Base-by-base conservation (phyloP, 2,113 vertebrate species). In the Poicephalus gulielmi region DNA sequence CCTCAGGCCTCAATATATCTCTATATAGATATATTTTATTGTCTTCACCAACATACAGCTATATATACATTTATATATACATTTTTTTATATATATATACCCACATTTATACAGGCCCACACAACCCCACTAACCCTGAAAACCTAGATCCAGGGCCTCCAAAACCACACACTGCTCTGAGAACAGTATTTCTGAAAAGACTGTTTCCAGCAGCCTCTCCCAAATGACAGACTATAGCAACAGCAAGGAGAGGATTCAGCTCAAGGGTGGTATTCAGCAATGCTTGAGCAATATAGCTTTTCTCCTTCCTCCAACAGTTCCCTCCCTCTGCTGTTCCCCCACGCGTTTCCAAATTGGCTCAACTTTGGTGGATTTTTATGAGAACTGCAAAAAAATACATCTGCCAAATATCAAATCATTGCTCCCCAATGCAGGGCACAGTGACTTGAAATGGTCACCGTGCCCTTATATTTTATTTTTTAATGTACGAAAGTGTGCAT, bases 11-110 rank as follows among this genome's bases (percentile, higher is more conserved):
- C 2, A 1, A 17, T 23, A 3, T 0, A 35, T 7, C 30, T 57
- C 9, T 1, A 20, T 5, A 3, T 1, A 60, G 24, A 12, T 20
- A 1, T 9, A 78, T 74, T 78, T 82, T 10, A 55, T 11, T 4
- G 4, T 23, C 31, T 20, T 74, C 3, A 27, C n/a, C 83, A 69
- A 30, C 8, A 8, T 0, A 20, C 11, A 64, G 10, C 11, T 55
- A 9, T 11, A 28, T 0, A 9, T 0, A 0, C 13, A 43, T 77
- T 85, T 39, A 39, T 39, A 39, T 39, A 39, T 39, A 39, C 37
- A 39, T 39, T 39, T 39, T 39, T 39, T 10, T 39, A 39, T 39
- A 39, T 39, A 39, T 39, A 39, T 39, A 39, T 9, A 39, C 37
- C 37, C 37, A 10, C 37, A 39, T 39, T 39, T 39, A 50, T 1